Conservation (phyloP, 2,113 vertebrate species). For the Sakesphorus luctuosus region DNA sequence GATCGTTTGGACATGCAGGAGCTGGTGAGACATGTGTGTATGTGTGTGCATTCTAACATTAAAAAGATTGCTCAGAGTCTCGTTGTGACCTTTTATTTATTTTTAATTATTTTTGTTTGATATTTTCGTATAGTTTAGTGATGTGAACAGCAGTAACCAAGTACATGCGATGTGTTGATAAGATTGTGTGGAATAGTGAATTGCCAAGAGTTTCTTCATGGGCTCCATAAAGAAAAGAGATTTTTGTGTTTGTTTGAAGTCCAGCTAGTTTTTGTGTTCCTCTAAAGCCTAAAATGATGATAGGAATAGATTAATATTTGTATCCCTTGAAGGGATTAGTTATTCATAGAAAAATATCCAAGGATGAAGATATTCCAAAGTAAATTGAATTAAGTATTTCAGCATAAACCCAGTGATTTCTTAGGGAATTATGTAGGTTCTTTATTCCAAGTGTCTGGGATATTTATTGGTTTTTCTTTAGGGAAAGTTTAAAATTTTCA, state of each 20-base stretch:
- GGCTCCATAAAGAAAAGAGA: neutral
- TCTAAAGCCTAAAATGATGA: neutral
- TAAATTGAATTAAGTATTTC: neutral
- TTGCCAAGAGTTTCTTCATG: neutral
- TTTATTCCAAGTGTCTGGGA: neutral
- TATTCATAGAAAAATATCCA: neutral
- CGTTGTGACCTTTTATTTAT: neutral
- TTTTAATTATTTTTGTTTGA: neutral
- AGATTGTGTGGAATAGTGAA: neutral
- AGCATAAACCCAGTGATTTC: neutral
- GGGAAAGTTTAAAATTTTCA: neutral
- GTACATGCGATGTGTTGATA: rapidly evolving
- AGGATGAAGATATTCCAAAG: neutral
- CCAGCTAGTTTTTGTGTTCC: neutral
- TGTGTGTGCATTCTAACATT: neutral
- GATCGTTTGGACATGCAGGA: slow-evolving; percentile 33
- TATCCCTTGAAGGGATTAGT: neutral
- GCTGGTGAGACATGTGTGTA: slow-evolving; percentile 53
- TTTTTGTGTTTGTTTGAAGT: neutral
- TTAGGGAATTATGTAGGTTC: neutral
- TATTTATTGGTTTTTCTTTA: neutral
- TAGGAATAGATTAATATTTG: neutral
- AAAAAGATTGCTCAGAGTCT: neutral
- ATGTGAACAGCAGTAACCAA: neutral
- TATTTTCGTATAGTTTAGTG: neutral